Conservation (phyloP, 2,797 vertebrate genomes). For the Smutsia temminckii region DNA sequence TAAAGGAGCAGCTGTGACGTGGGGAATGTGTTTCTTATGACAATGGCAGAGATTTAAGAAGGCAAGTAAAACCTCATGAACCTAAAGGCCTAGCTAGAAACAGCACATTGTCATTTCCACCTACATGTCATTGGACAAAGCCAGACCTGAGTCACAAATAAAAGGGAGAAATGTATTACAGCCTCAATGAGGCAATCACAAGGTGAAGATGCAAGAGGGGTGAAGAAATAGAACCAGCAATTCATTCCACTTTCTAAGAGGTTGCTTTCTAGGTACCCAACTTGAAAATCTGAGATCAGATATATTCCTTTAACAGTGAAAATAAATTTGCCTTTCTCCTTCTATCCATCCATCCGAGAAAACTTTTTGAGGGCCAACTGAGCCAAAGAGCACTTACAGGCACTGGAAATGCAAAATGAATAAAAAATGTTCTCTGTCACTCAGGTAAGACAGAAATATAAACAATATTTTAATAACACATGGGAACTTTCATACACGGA, state of each 20-base stretch:
- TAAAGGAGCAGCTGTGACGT: not conserved
- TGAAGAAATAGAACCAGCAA: not conserved
- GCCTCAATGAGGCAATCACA: not conserved
- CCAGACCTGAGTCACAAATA: not conserved
- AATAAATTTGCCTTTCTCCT: not conserved
- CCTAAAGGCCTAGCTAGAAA: not conserved
- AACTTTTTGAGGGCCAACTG: not conserved
- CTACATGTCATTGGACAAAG: not conserved
- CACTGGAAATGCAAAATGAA: conserved; percentile 35
- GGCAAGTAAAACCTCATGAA: not conserved
- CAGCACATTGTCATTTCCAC: not conserved
- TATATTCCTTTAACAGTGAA: not conserved
- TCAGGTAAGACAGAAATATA: conserved; percentile 19
- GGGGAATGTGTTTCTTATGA: not conserved
- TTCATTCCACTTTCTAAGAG: not conserved
- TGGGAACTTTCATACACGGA: not conserved
- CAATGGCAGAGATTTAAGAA: not conserved
- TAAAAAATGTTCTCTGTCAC: not conserved
- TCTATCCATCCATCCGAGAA: not conserved
- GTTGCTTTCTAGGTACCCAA: not conserved
- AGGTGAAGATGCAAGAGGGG: not conserved
- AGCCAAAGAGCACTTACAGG: not conserved
- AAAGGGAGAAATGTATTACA: not conserved
- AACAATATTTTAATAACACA: not conserved
- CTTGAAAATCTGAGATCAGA: not conserved